Conservation (phyloP, 2,113 vertebrate genomes). For the Leucosticte australis region DNA sequence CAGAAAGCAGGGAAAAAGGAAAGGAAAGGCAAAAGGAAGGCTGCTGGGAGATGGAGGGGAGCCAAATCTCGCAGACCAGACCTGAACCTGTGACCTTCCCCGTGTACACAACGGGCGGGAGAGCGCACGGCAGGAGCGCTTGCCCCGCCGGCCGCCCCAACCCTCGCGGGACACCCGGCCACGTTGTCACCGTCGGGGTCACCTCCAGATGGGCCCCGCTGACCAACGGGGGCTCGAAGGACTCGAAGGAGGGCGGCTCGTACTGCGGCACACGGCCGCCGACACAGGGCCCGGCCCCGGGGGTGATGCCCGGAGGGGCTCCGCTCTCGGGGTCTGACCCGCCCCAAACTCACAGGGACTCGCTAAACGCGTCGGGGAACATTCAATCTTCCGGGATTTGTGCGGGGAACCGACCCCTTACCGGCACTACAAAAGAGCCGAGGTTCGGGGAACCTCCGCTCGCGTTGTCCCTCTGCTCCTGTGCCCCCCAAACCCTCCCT, state of each 20-base stretch:
- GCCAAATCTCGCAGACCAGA: conserved; percentile 68
- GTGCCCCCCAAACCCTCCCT: not conserved
- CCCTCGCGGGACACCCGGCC: conserved; percentile 22
- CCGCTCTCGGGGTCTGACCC: not conserved
- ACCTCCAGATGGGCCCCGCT: not conserved
- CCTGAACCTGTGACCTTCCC: conserved; percentile 77
- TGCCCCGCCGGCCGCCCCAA: conserved; percentile 33
- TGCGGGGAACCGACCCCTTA: conserved; percentile 11
- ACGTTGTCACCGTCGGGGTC: not conserved
- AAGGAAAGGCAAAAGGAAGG: not conserved
- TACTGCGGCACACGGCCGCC: not conserved
- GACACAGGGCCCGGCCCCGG: not conserved
- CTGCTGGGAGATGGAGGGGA: conserved; percentile 66
- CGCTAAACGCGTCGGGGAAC: not conserved
- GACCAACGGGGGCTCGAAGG: not conserved
- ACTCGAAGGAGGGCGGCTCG: not conserved
- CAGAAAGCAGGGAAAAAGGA: not conserved
- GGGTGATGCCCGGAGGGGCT: not conserved
- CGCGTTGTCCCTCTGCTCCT: not conserved
- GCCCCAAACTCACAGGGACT: not conserved
- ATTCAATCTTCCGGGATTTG: conserved; percentile 22
- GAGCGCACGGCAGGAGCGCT: conserved; percentile 41
- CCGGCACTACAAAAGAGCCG: not conserved
- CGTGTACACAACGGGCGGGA: conserved; percentile 58
- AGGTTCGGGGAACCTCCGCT: not conserved